Conservation (phyloP, 1,140 invertebrate species). For the Pseudachorutes palmiensis region DNA sequence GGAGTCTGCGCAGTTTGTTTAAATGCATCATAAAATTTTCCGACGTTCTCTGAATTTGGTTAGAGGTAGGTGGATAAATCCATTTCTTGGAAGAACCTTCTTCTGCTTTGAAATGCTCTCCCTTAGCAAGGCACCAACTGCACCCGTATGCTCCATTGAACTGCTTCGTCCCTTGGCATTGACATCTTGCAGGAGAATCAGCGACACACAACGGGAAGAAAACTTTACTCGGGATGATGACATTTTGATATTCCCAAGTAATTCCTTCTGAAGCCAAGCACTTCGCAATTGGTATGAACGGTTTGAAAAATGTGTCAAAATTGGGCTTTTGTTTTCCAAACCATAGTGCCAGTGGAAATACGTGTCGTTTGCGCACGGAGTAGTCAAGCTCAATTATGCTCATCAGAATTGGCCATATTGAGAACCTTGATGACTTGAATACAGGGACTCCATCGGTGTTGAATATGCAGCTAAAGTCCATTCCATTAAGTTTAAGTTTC, state of each 20-base stretch:
- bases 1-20: neutral
- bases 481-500: neutral
- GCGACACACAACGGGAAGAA: constrained; percentile 8
- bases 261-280: constrained; percentile 5
- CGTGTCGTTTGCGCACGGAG: constrained; percentile 10
- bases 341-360: constrained; percentile 35
- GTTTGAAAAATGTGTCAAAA: constrained; percentile 20
- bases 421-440: constrained; percentile 41
- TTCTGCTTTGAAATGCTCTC: constrained; percentile 36
- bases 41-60: neutral
- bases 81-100: constrained; percentile 23
- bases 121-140: constrained; percentile 22
- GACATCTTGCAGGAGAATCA: constrained; percentile 26
- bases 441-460: constrained; percentile 41
- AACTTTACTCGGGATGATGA: neutral
- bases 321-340: constrained; percentile 22
- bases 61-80: constrained; percentile 5
- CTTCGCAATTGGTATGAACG: neutral
- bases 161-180: constrained; percentile 19
- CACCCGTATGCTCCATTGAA: constrained; percentile 27
- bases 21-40: constrained; percentile 16
- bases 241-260: constrained; percentile 6
- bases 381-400: constrained; percentile 41
- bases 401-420: constrained; percentile 41
- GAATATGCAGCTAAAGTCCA: constrained; percentile 14